Evolutionary conservation across 2,888 invertebrate genomes (phyloP), one percentile per base, ranked within the genome.

Genomic region (Aporophyla lueneburgensis): DNA sequence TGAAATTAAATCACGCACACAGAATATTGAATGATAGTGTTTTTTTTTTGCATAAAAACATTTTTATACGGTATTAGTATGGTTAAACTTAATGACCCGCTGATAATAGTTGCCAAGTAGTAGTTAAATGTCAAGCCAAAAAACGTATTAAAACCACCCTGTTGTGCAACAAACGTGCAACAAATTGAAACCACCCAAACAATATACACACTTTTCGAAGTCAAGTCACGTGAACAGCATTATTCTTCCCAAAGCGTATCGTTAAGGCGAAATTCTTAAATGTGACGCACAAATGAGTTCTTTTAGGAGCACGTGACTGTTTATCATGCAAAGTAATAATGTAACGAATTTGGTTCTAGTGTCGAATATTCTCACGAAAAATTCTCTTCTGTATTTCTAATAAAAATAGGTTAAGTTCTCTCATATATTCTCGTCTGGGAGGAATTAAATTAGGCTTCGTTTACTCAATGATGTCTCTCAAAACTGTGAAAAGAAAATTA

Each of bases 211-310:
- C 6, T 46, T 73, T 56, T n/a, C 24, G 27, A 7, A 79, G 58
- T 72, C 83, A 46, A 10, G 66, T 83, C 85, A 86, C 85, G 86
- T 43, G 40, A 6, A 19, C 21, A 43, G 54, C 84, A 86, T 86
- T 76, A 76, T 75, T 86, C 81, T 86, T 72, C 43, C 24, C n/a
- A 40, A 16, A 62, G 61, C 56, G 76, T 74, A 76, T 80, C 78
- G 80, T 84, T 78, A 84, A 66, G 65, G 49, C 66, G 49, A 73
- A 71, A 79, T 71, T 80, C 81, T 84, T 75, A 62, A 81, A 80
- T 81, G 84, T 80, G 74, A 78, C 62, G 79, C 72, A 73, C 83
- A 86, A 86, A 85, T 86, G 80, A 77, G 81, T 77, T 76, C 78
- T 77, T 81, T 69, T 74, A 6, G 21, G 24, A 40, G 51, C 53